Conservation (phyloP, 2,888 invertebrate species). For the Epinotia ramella region DNA sequence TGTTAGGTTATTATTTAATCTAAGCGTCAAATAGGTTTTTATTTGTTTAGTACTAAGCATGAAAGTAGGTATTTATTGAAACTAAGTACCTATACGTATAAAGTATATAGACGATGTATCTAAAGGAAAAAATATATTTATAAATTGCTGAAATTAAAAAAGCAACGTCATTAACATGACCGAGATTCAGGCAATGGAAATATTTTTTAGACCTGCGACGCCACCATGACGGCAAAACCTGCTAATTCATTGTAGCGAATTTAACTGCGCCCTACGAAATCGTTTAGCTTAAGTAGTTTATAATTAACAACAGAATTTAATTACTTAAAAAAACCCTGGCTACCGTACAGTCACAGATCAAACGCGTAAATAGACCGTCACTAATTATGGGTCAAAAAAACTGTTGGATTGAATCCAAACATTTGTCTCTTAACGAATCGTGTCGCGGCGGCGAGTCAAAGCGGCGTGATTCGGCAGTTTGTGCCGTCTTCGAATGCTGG, state of each 20-base stretch:
- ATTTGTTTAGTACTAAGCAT: background rate
- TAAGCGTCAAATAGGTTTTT: background rate
- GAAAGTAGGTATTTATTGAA: too few species aligned
- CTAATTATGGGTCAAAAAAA: slow-evolving; percentile 77
- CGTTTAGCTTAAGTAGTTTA: slow-evolving; percentile 57
- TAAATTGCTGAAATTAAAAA: background rate
- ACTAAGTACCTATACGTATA: background rate
- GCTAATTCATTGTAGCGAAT: slow-evolving; percentile 46
- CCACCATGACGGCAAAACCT: slow-evolving; percentile 32
- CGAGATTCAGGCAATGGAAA: too few species aligned
- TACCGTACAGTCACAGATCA: slow-evolving; percentile 70
- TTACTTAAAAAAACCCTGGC: slow-evolving; percentile 67
- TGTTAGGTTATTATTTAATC: background rate
- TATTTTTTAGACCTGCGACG: background rate
- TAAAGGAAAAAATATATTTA: background rate
- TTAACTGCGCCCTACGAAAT: slow-evolving; percentile 53
- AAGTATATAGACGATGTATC: background rate
- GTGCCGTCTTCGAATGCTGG: slow-evolving; percentile 79
- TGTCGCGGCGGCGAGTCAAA: slow-evolving; percentile 81
- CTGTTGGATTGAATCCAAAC: slow-evolving; percentile 82
- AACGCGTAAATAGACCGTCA: slow-evolving; percentile 77
- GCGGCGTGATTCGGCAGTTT: slow-evolving; percentile 83
- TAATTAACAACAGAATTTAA: slow-evolving; percentile 74
- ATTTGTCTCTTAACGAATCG: slow-evolving; percentile 85
- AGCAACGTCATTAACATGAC: slow-evolving; percentile 7